phyloP scores from a whole-genome alignment of 2,113 vertebrate species.

The Himantopus leucocephalus region DNA sequence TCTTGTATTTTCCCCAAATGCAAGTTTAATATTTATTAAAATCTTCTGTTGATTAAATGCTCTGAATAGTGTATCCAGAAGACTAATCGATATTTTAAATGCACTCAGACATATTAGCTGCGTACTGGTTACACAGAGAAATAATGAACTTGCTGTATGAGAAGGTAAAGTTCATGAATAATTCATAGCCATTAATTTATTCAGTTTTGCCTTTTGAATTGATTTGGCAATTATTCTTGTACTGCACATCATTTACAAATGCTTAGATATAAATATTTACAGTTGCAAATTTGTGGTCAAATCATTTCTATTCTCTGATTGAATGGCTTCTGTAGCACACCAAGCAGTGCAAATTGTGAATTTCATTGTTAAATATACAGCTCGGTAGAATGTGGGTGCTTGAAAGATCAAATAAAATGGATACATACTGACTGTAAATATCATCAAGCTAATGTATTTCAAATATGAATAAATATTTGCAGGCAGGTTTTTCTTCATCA shows the following conservation, averaged over 20 bases:
- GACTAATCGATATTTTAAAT: slow-evolving; percentile 53
- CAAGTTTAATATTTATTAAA: slow-evolving; percentile 44
- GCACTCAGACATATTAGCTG: slow-evolving; percentile 40
- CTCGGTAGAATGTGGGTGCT: background rate
- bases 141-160: slow-evolving; percentile 47
- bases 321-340: slow-evolving; percentile 28
- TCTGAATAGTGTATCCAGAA: slow-evolving; percentile 21
- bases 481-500: background rate
- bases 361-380: slow-evolving; percentile 22
- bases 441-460: background rate
- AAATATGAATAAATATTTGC: slow-evolving; percentile 1
- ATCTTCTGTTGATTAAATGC: slow-evolving; percentile 51
- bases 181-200: slow-evolving; percentile 62
- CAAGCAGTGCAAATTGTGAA: slow-evolving; percentile 16
- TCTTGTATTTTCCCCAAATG: background rate
- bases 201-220: slow-evolving; percentile 61
- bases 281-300: slow-evolving; percentile 51
- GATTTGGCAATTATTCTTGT: slow-evolving; percentile 59
- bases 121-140: slow-evolving; percentile 26
- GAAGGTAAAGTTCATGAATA: slow-evolving; percentile 50
- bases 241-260: slow-evolving; percentile 40
- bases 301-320: slow-evolving; percentile 26
- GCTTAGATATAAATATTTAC: slow-evolving; percentile 66
- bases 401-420: background rate
- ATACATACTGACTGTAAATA: background rate